These are phyloP conservation scores for Mormyrus proboscirostris DNA, from an alignment of 2,797 vertebrate species.

Conservation along the genomic window DNA sequence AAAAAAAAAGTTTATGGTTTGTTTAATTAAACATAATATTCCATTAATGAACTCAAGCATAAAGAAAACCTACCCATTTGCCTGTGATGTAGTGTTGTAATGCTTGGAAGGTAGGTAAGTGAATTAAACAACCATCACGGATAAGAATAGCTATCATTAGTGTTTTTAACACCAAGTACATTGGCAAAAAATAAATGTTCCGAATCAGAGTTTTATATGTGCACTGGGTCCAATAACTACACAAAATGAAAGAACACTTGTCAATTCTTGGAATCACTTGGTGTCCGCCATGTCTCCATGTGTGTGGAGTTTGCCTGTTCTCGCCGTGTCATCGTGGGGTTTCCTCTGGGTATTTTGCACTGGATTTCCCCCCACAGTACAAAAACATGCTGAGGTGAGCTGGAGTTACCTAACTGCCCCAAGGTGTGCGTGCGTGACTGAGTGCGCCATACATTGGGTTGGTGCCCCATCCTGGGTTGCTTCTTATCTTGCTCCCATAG, in stretches of 20 bases:
- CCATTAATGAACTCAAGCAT: slow-evolving; percentile 12
- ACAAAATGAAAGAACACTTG: neutral
- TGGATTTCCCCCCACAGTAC: neutral
- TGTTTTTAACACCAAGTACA: neutral
- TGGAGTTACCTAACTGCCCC: neutral
- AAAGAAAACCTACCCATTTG: neutral
- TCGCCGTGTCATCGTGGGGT: neutral
- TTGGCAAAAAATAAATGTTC: neutral
- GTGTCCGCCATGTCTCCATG: neutral
- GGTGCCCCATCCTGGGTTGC: neutral
- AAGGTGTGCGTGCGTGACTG: neutral
- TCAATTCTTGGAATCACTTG: neutral
- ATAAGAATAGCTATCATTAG: slow-evolving; percentile 1
- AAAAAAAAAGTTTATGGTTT: neutral
- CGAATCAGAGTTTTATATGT: neutral
- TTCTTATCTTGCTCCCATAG: neutral
- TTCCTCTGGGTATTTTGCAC: neutral
- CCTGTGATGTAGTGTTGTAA: neutral
- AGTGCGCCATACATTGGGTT: neutral
- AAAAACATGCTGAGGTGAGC: neutral
- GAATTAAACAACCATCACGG: slow-evolving; percentile 41
- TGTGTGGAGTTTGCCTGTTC: neutral
- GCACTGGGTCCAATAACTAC: neutral
- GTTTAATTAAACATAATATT: neutral
- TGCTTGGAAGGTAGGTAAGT: neutral